A percentile compares a stretch with the other conserved stretches of the same genome.
phyloP scores from a whole-genome alignment of 2,797 vertebrate species.

The Ctenopoma multispine region DNA sequence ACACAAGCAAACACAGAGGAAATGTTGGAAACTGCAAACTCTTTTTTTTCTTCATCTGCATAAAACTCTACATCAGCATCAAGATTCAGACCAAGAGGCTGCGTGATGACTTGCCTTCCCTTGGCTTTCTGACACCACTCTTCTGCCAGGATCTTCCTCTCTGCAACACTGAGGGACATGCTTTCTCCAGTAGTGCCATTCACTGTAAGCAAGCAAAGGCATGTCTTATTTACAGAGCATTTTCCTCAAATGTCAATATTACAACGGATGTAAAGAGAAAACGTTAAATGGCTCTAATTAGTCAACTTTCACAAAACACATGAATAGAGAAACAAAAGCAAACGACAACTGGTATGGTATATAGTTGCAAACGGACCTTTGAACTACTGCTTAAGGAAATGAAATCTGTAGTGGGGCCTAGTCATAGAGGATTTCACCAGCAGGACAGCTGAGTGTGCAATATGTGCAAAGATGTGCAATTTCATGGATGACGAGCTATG shows the following conservation, averaged over 20 bases:
- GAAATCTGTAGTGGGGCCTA: background rate
- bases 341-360: background rate
- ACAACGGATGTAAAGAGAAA: background rate
- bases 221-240: constrained; percentile 6
- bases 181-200: constrained; percentile 97
- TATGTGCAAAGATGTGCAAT: background rate
- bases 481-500: background rate
- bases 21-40: background rate
- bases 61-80: background rate
- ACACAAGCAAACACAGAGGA: constrained; percentile 10
- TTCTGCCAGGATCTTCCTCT: constrained; percentile 89
- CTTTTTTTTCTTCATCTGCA: background rate
- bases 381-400: background rate
- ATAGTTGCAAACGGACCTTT: background rate
- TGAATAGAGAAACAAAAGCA: background rate
- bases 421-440: background rate
- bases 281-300: background rate
- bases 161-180: constrained; percentile 87
- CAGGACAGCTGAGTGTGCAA: background rate
- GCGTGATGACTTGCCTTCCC: constrained; percentile 87
- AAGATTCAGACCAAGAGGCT: background rate
- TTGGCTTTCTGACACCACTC: constrained; percentile 90
- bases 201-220: constrained; percentile 79
- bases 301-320: background rate
- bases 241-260: background rate